phyloP scores from a whole-genome alignment of 2,797 vertebrate species.

The Sibirionetta formosa region DNA sequence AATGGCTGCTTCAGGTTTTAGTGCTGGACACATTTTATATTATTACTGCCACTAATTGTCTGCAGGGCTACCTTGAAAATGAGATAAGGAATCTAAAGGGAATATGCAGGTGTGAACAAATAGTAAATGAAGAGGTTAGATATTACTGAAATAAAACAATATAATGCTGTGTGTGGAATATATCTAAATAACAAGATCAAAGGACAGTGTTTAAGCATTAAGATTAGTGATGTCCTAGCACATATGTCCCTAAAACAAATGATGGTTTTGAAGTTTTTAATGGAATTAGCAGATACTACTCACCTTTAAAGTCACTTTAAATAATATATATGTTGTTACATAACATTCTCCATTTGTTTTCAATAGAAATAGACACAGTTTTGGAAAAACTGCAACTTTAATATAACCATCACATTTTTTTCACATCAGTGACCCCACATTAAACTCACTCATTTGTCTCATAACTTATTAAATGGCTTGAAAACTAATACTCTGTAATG shows the following conservation, averaged over 20 bases:
- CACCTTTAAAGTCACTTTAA: slow-evolving; percentile 36
- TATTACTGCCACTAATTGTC: slow-evolving; percentile 66
- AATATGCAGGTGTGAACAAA: slow-evolving; percentile 57
- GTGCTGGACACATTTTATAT: slow-evolving; percentile 55
- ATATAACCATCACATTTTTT: slow-evolving; percentile 38
- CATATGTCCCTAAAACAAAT: not conserved
- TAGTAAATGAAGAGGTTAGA: slow-evolving; percentile 36
- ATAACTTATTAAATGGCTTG: slow-evolving; percentile 81
- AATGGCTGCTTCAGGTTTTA: slow-evolving; percentile 66
- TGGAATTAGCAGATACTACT: not conserved
- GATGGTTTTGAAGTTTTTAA: not conserved
- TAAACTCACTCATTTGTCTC: slow-evolving; percentile 77
- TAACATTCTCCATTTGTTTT: slow-evolving; percentile 37
- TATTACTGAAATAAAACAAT: slow-evolving; percentile 51
- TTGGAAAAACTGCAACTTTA: slow-evolving; percentile 64
- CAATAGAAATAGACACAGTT: slow-evolving; percentile 51
- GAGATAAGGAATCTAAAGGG: slow-evolving; percentile 61
- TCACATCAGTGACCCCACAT: slow-evolving; percentile 50
- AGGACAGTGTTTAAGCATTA: not conserved
- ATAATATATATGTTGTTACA: slow-evolving; percentile 43
- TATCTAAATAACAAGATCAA: slow-evolving; percentile 40
- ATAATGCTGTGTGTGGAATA: slow-evolving; percentile 20
- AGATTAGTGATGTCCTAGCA: not conserved
- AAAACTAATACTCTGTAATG: slow-evolving; percentile 82
- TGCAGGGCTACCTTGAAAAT: slow-evolving; percentile 60